phyloP scores from a whole-genome alignment of 2,797 vertebrate genomes.

The Prunella strophiata region DNA sequence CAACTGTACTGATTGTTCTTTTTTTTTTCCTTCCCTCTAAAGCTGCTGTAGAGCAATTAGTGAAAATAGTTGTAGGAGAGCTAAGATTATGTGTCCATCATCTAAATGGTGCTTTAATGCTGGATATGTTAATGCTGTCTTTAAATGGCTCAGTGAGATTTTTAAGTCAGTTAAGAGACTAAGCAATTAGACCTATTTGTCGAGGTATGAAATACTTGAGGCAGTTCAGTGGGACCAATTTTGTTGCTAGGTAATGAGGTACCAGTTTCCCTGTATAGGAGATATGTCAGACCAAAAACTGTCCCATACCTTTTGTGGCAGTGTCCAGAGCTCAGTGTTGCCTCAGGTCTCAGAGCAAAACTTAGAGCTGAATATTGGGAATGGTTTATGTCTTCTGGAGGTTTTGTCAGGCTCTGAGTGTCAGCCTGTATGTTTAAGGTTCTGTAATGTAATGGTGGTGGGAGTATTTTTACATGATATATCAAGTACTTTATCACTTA shows the following conservation, averaged over 20 bases:
- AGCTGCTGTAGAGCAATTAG: neutral
- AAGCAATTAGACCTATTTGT: conserved; percentile 11
- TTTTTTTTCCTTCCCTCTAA: neutral
- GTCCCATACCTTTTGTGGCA: accelerated
- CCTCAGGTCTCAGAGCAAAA: neutral
- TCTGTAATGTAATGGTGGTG: neutral
- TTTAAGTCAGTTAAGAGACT: conserved; percentile 11
- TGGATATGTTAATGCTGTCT: conserved; percentile 16
- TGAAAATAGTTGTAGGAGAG: conserved; percentile 10
- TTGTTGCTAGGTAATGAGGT: neutral
- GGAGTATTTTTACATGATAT: neutral
- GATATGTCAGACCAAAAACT: no score
- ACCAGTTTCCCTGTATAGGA: neutral
- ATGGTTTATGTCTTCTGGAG: neutral
- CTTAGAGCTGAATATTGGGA: neutral
- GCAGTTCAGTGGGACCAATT: neutral
- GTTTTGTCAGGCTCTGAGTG: neutral
- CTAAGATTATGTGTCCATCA: conserved; percentile 3
- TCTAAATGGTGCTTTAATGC: conserved; percentile 16
- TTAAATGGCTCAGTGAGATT: conserved; percentile 17
- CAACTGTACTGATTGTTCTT: neutral
- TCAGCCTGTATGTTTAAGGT: neutral
- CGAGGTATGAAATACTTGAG: neutral
- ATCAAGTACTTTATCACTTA: neutral
- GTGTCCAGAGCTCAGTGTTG: neutral